A percentile compares a stretch with the other conserved stretches of the same genome.
phyloP scores from a whole-genome alignment of 2,888 invertebrate species.

The Linhomoeus sp. region DNA sequence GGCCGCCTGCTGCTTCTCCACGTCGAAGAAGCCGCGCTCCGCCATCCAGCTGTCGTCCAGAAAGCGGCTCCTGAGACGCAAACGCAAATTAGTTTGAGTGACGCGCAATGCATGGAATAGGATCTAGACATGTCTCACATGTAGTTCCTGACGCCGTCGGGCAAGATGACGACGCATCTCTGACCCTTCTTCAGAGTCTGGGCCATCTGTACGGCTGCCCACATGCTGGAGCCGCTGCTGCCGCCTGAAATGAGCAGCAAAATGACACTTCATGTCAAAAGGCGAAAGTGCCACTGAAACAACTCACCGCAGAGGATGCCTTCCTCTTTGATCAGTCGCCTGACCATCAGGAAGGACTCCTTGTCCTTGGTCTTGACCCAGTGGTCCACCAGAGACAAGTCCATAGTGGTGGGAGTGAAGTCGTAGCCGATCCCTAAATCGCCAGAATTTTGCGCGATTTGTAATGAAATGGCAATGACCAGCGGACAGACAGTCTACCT shows the following conservation, averaged over 20 bases:
- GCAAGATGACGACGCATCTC: slow-evolving; percentile 66
- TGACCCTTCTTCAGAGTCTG: slow-evolving; percentile 56
- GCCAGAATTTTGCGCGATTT: too few species aligned
- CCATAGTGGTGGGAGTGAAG: slow-evolving; percentile 71
- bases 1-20: slow-evolving; percentile 2
- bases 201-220: slow-evolving; percentile 31
- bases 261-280: too few species aligned
- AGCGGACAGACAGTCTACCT: slow-evolving; percentile 5
- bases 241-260: slow-evolving; percentile 41
- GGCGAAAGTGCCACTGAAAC: too few species aligned
- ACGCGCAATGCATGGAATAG: too few species aligned
- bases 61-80: slow-evolving; percentile 54
- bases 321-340: slow-evolving; percentile 70
- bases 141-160: slow-evolving; percentile 90
- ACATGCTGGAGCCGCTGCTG: slow-evolving; percentile 69
- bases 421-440: slow-evolving; percentile 74
- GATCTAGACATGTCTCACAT: too few species aligned
- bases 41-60: slow-evolving; percentile 88
- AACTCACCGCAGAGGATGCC: slow-evolving; percentile 45
- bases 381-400: slow-evolving; percentile 38
- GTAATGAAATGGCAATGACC: too few species aligned
- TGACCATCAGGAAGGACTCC: slow-evolving; percentile 58
- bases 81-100: too few species aligned
- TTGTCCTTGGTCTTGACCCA: slow-evolving; percentile 34
- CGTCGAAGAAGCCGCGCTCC: slow-evolving; percentile 42